Percentiles rank a stretch among this genome's conserved stretches.
These are phyloP conservation scores for Episyrphus balteatus DNA, from an alignment of 1,140 invertebrate species.

Conservation along the genomic window DNA sequence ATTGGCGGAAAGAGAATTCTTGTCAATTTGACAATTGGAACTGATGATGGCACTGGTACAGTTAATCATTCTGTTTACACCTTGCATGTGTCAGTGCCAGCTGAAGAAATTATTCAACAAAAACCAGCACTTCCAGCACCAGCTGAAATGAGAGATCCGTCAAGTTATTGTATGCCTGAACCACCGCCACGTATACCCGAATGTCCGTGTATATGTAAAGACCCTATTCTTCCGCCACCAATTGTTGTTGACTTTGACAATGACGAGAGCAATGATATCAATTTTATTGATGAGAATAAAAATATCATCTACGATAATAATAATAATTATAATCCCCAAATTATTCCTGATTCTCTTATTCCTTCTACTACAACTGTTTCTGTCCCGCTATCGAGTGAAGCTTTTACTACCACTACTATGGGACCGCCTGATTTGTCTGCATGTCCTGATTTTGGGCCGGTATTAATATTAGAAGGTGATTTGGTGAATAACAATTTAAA, in stretches of 20 bases:
- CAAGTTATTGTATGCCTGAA: constrained; percentile 19
- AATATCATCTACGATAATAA: constrained; percentile 4
- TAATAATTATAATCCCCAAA: not conserved
- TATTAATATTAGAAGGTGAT: constrained; percentile 37
- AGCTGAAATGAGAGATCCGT: not conserved
- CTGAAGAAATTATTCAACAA: not conserved
- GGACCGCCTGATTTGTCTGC: constrained; percentile 14
- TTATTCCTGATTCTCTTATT: not conserved
- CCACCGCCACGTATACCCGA: constrained; percentile 33
- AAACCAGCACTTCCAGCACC: not conserved
- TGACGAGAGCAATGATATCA: constrained; percentile 5
- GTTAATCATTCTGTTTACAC: constrained; percentile 25
- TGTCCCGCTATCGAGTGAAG: constrained; percentile 5
- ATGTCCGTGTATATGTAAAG: constrained; percentile 25
- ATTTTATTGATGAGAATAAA: constrained; percentile 1
- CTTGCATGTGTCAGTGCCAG: constrained; percentile 30
- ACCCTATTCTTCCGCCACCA: not conserved
- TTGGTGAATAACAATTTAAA: constrained; percentile 14
- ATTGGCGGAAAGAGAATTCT: constrained; percentile 28
- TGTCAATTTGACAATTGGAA: constrained; percentile 32
- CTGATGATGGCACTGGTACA: constrained; percentile 23
- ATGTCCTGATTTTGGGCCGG: constrained; percentile 36
- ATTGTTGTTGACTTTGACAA: not conserved
- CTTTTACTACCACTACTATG: constrained; percentile 2
- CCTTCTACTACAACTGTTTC: constrained; percentile 6